Percentiles rank a stretch among this genome's conserved stretches.
Evolutionary conservation across 92 coral and sea anemone species (phyloP).

Genomic region (Phenganax subtilis): DNA sequence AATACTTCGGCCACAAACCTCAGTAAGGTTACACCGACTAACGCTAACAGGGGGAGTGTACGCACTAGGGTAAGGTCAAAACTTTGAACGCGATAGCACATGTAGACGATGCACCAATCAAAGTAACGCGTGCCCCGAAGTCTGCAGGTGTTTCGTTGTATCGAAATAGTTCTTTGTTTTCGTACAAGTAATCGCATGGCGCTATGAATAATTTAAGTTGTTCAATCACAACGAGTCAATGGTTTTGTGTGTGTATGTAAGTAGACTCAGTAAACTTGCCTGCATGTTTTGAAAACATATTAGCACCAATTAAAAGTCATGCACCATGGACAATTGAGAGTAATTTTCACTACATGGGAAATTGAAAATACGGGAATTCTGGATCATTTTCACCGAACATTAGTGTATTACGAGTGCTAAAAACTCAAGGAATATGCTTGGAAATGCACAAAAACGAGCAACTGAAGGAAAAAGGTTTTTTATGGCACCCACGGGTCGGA

Average conservation of each 20-base stretch:
- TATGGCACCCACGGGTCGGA: no score
- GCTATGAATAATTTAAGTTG: conserved; percentile 2
- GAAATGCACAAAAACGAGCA: no score
- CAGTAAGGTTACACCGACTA: not conserved
- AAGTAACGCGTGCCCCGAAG: conserved; percentile 7
- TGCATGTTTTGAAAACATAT: conserved; percentile 8
- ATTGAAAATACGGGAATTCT: not conserved
- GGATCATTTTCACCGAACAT: not conserved
- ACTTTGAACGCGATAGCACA: conserved; percentile 13
- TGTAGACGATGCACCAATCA: conserved; percentile 29
- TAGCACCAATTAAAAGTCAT: not conserved
- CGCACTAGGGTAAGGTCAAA: not conserved
- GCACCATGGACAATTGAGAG: not conserved
- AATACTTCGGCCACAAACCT: not conserved
- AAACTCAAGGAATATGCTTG: no score
- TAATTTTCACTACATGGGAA: not conserved
- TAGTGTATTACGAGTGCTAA: no score
- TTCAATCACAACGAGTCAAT: not conserved
- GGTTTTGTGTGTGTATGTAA: not conserved
- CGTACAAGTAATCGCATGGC: conserved; percentile 18
- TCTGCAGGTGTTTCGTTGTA: conserved; percentile 37
- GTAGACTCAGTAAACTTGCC: not conserved
- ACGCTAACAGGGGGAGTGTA: conserved; percentile 1
- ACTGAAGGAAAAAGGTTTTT: no score
- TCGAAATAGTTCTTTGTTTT: conserved; percentile 6